A percentile compares a stretch with the other conserved stretches of the same genome.
Conservation (phyloP, 1,140 invertebrate genomes). For the Leptinotarsa lineolata region DNA sequence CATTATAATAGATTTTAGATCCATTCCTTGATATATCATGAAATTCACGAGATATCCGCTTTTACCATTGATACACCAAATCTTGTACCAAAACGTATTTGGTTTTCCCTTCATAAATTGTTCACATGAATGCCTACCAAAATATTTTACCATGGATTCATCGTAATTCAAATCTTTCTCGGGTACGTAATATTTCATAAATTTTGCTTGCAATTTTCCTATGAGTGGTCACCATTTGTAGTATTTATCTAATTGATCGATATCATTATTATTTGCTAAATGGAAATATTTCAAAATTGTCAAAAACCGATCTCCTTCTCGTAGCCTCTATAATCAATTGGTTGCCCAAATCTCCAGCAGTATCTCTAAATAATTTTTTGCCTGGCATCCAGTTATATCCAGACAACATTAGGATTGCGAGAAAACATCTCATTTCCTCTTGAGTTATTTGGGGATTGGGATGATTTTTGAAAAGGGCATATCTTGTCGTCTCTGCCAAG, state of each 20-base stretch:
- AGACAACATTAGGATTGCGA: not conserved
- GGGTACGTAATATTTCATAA: not conserved
- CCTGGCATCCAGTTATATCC: not conserved
- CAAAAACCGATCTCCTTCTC: not conserved
- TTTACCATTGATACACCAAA: slow-evolving; percentile 27
- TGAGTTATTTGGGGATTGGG: not conserved
- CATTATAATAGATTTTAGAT: slow-evolving; percentile 23
- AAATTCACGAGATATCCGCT: slow-evolving; percentile 23
- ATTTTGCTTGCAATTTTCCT: not conserved
- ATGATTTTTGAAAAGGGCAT: too few species aligned
- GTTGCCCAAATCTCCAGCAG: not conserved
- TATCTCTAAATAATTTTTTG: not conserved
- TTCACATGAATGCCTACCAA: slow-evolving; percentile 26
- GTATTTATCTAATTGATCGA: not conserved
- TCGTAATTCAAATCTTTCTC: slow-evolving; percentile 8
- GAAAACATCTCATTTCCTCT: not conserved
- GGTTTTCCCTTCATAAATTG: slow-evolving; percentile 24
- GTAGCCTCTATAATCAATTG: not conserved
- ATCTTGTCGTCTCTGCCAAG: not conserved
- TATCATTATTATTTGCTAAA: too few species aligned
- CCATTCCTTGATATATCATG: too few species aligned
- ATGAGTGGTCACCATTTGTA: not conserved
- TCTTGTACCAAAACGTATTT: slow-evolving; percentile 29
- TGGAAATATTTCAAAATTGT: too few species aligned
- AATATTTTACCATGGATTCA: too few species aligned